Base-by-base conservation (phyloP, 2,113 vertebrate genomes). In the Corythaixoides concolor region DNA sequence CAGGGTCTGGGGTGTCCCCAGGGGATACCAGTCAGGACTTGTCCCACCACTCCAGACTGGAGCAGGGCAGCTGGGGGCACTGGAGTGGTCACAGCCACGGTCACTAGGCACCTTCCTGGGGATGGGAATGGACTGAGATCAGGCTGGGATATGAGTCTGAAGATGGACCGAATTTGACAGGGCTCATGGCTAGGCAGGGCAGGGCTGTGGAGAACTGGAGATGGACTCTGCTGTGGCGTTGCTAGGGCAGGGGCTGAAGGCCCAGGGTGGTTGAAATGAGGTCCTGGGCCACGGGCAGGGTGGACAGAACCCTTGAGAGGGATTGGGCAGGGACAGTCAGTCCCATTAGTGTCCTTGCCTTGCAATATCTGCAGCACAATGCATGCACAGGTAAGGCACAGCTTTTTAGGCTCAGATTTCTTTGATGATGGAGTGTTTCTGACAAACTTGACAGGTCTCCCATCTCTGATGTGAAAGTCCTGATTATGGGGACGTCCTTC, bases 371-470 rank as follows among this genome's bases (percentile, higher is more conserved):
- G 17, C 50, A 55, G 22, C 18, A 60, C 6, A 60, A 7, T 0
- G 0, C 15, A 32, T 3, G 5, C 0, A 6, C 6, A 33, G 8
- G 9, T 41, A 22, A 49, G 20, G 24, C 4, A 6, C 0, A 1
- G 1, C 1, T 85, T 84, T 62, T 75, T 68, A 72, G 21, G 11
- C 28, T 87, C 10, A 18, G 23, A 12, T 23, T 64, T 67, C 52
- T 55, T 55, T 39, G 8, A 11, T 64, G 37, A 76, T 35, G 19
- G 20, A 74, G 8, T 11, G 49, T 45, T 85, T 73, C 45, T 68
- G 58, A 47, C 9, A 50, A 72, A 70, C 52, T 7, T 28, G 58
- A 83, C 43, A 59, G 6, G 21, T 49, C 11, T 88, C 9, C 4
- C 1, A 0, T 68, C 47, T 60, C 80, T 72, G 35, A 50, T 23